These are phyloP conservation scores for Chymomyza caudatula DNA, from an alignment of 2,888 invertebrate species.

Conservation along the genomic window DNA sequence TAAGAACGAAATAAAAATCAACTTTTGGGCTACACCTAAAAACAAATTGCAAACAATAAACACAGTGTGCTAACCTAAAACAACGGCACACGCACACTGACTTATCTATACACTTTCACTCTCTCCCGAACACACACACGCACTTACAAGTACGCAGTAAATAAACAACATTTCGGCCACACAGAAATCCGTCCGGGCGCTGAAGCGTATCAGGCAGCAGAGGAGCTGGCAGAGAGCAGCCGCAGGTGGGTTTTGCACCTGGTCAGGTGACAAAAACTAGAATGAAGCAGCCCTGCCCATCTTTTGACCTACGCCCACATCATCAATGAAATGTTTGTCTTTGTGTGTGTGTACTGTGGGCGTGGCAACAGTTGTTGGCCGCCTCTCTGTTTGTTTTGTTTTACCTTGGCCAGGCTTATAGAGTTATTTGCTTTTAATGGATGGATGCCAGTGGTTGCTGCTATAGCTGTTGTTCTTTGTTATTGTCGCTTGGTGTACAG, in stretches of 20 bases:
- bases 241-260: not conserved
- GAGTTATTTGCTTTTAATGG: slow-evolving; percentile 10
- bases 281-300: slow-evolving; percentile 7
- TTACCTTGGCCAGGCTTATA: slow-evolving; percentile 23
- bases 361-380: not conserved
- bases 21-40: slow-evolving; percentile 60
- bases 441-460: slow-evolving; percentile 5
- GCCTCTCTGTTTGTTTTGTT: slow-evolving; percentile 31
- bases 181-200: not conserved
- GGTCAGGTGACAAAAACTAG: slow-evolving; percentile 40
- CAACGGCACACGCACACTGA: slow-evolving; percentile 29
- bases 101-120: slow-evolving; percentile 22
- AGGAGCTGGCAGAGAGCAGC: not conserved
- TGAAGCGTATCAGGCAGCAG: not conserved
- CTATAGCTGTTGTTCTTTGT: slow-evolving; percentile 6
- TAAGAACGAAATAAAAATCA: slow-evolving; percentile 41
- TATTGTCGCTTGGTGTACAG: slow-evolving; percentile 15
- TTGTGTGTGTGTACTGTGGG: not conserved
- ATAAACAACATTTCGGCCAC: not conserved
- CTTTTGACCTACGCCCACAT: slow-evolving; percentile 1
- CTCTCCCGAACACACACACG: not conserved
- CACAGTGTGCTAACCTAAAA: slow-evolving; percentile 32
- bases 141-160: not conserved
- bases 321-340: slow-evolving; percentile 35
- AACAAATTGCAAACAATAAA: slow-evolving; percentile 72